Evolutionary conservation across 2,797 vertebrate species (phyloP).

Genomic region (Meriones psammophilus): DNA sequence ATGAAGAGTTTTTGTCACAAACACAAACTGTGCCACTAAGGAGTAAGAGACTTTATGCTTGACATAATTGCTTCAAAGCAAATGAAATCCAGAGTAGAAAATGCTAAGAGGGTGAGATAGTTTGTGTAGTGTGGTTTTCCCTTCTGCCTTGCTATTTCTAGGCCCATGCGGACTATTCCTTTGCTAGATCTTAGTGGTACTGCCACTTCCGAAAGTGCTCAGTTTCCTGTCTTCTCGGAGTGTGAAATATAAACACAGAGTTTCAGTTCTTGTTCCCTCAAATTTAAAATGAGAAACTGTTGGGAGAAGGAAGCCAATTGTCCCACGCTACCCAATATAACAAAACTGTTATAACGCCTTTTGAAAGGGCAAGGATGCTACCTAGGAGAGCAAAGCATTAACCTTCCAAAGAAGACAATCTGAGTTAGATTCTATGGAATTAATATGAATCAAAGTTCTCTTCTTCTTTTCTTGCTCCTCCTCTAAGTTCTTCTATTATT

Average conservation of each 20-base stretch:
- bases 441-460: neutral
- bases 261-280: neutral
- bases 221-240: neutral
- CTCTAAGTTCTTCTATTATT: neutral
- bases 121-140: neutral
- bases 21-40: neutral
- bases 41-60: neutral
- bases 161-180: neutral
- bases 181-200: neutral
- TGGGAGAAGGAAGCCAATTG: neutral
- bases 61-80: neutral
- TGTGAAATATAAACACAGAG: neutral
- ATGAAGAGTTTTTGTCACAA: neutral
- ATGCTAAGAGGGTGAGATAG: no score
- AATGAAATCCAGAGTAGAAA: neutral
- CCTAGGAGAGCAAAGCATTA: neutral
- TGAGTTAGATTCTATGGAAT: neutral
- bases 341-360: neutral
- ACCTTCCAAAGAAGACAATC: neutral
- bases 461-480: neutral
- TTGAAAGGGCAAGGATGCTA: neutral
- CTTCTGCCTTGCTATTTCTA: neutral
- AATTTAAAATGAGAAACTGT: no score
- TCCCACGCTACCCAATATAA: fast-evolving
- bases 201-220: neutral